Evolutionary conservation across 2,113 vertebrate genomes (phyloP).

Genomic region (Chionis minor): DNA sequence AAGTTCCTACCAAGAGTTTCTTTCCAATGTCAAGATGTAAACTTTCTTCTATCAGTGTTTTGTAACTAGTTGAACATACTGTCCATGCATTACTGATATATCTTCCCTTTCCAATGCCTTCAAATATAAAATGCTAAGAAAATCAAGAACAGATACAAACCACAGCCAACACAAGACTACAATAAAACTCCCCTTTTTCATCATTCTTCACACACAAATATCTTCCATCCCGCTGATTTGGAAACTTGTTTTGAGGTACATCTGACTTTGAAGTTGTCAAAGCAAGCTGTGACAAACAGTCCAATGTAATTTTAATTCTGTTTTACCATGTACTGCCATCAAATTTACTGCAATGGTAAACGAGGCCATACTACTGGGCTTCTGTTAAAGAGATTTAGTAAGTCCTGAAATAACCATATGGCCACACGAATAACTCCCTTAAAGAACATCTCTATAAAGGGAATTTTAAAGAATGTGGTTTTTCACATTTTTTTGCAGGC

Average conservation of each 20-base stretch:
- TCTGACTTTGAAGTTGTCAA: constrained; percentile 12
- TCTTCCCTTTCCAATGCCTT: background rate
- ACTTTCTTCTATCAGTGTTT: background rate
- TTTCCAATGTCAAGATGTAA: background rate
- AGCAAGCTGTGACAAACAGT: background rate
- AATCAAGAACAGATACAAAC: constrained; percentile 28
- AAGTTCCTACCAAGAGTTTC: background rate
- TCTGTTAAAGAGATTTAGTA: background rate
- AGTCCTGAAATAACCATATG: background rate
- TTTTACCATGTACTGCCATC: background rate
- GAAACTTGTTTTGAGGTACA: constrained; percentile 32
- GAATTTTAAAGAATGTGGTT: background rate
- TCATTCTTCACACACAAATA: background rate
- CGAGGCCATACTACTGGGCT: background rate
- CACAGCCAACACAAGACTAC: background rate
- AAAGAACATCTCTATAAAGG: background rate
- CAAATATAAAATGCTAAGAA: background rate
- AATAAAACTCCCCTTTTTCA: background rate
- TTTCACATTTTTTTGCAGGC: background rate
- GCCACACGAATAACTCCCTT: background rate
- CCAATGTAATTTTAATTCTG: constrained; percentile 7
- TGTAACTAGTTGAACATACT: background rate
- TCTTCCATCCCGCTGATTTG: background rate
- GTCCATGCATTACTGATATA: background rate
- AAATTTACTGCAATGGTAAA: background rate